Conservation (phyloP, 1,140 invertebrate genomes). For the Drosophila funebris region DNA sequence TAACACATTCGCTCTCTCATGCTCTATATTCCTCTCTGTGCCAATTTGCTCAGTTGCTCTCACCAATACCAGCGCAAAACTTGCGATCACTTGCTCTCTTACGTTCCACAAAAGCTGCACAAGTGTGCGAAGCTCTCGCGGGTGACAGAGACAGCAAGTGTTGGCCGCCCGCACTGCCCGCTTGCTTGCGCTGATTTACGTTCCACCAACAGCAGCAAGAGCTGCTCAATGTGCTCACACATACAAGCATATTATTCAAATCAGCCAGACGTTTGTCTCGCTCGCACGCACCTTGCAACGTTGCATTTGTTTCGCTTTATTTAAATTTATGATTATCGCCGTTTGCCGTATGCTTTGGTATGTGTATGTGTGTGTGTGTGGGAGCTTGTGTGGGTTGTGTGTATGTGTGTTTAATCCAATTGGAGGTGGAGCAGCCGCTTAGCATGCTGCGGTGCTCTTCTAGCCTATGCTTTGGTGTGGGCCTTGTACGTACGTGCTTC, state of each 20-base stretch:
- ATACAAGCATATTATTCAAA: constrained; percentile 69
- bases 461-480: constrained; percentile 29
- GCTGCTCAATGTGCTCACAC: constrained; percentile 26
- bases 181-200: constrained; percentile 9
- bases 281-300: constrained; percentile 7
- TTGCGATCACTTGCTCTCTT: constrained; percentile 58
- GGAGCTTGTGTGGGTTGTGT: constrained; percentile 17
- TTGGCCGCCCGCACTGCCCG: constrained; percentile 15
- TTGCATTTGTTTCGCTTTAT: constrained; percentile 43
- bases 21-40: constrained; percentile 14
- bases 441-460: constrained; percentile 59
- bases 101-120: constrained; percentile 70
- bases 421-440: constrained; percentile 65
- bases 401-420: constrained; percentile 67
- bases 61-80: constrained; percentile 32
- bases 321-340: constrained; percentile 76
- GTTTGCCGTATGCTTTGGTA: background rate
- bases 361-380: constrained; percentile 1
- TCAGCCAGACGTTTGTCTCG: constrained; percentile 39
- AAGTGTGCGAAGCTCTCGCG: constrained; percentile 43
- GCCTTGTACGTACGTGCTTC: constrained; percentile 11
- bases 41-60: constrained; percentile 8
- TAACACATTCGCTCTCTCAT: background rate
- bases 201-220: constrained; percentile 25
- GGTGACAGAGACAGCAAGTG: constrained; percentile 44